Base-by-base conservation (phyloP, 2,888 invertebrate species). In the Prenolepis imparis region DNA sequence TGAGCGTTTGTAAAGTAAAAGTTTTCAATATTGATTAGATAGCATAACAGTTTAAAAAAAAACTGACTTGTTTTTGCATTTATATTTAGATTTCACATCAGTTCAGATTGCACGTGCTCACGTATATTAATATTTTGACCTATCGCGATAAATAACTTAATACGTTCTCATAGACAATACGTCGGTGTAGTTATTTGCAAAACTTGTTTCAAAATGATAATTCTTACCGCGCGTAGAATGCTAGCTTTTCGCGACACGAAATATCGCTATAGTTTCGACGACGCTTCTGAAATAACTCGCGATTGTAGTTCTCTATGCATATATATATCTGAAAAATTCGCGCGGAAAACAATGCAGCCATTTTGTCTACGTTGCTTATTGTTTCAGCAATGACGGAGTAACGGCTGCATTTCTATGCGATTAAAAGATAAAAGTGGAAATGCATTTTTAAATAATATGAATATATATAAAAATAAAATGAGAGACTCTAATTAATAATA, bases 291-390 rank as follows among this genome's bases (percentile, higher is more conserved):
- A 57, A 78, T 78, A 28, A 15, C 15, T 70, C 12, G 24, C 8
- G 3, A 36, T 52, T 3, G 6, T 57, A 39, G 67, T 28, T 39
- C 1, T 5, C n/a, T 21, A 41, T 44, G 11, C 52, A 1, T 52
- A 18, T 32, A n/a, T 5, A 1, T 28, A 28, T n/a, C 28, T 9
- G 21, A 32, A 57, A 78, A 70, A 70, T 18, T 39, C 36, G 12
- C 32, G 18, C 1, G 44, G 41, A 41, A 57, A 78, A 78, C 70
- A 57, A 70, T 21, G 57, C 41, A 41, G 12, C 12, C 12, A n/a
- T 68, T 78, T 68, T 24, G 39, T 55, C 28, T n/a, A 24, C 9
- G 44, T 36, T 4, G 12, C 9, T 67, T 55, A 41, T 70, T 78
- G 24, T 77, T 68, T n/a, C 3, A 15, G 39, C 15, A 74, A 74